Evolutionary conservation across 2,797 vertebrate species (phyloP), one percentile per base, ranked within the genome.

Genomic region (Coregonus suidteri): DNA sequence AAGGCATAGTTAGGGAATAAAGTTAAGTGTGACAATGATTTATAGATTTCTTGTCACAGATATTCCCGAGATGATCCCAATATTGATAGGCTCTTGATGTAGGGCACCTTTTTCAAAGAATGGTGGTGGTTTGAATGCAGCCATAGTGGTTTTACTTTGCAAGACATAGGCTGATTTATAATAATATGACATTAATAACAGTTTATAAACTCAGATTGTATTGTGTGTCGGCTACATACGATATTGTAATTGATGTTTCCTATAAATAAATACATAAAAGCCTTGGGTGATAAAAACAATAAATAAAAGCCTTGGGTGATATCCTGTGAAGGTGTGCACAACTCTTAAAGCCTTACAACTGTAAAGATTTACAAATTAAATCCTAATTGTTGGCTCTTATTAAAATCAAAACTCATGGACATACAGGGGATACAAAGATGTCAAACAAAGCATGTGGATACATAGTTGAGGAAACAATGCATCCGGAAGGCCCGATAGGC

Each of bases 361-460:
- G 37, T 41, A 41, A 2, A 41, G 7, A 9, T 41, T 0, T 41
- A 41, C 41, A 41, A 1, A 41, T 41, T 2, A 20, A 25, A 62
- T 35, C 65, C 1, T 14, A 35, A 31, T 66, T 0, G 20, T 11
- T 35, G 13, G 0, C 30, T 67, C 30, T 34, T 34, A 67, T 35
- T 16, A 6, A 67, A 67, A 25, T 35, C 4, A 5, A 31, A 14
- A 67, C 30, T 15, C 13, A 67, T 35, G 30, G 31, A 67, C 31
- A 35, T 13, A 67, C 6, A 18, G 65, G 16, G 30, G 30, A 52
- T 52, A 73, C 71, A n/a, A 52, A 54, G 30, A 73, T 35, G 64
- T 66, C 47, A 70, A 70, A 74, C 53, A 64, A 74, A 62, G 54
- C n/a, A 20, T 25, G 18, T 20, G 54, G 35, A 74, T 74, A 20